A percentile compares a stretch with the other conserved stretches of the same genome.
Evolutionary conservation across 2,113 vertebrate species (phyloP).

Genomic region (Cyprinus carpio): DNA sequence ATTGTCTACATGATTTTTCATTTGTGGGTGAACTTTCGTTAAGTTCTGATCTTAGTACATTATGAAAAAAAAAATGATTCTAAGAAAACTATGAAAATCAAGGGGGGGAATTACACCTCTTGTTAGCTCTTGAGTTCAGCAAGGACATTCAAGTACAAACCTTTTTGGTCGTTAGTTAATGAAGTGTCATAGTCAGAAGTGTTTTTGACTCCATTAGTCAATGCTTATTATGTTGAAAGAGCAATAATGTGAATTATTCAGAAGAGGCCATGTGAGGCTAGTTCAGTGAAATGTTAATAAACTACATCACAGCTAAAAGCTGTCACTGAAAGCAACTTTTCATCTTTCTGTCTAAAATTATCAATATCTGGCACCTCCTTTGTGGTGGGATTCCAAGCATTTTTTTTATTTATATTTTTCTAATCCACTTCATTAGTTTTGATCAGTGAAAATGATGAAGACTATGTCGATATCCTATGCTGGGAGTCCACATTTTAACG

Average conservation of each 20-base stretch:
- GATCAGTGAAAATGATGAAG: constrained; percentile 44
- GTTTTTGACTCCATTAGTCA: constrained; percentile 8
- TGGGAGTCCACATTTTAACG: constrained; percentile 32
- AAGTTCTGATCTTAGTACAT: not conserved
- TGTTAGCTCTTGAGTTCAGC: constrained; percentile 9
- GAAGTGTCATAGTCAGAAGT: not conserved
- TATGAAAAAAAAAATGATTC: not conserved
- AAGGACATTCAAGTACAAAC: constrained; percentile 32
- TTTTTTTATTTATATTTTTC: not conserved
- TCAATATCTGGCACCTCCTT: constrained; percentile 45
- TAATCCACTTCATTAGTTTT: constrained; percentile 45
- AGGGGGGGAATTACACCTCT: not conserved
- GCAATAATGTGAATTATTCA: constrained; percentile 18
- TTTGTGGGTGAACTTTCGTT: not conserved
- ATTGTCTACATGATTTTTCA: not conserved
- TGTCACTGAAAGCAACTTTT: constrained; percentile 29
- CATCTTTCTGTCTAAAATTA: constrained; percentile 18
- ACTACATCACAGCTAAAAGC: not conserved
- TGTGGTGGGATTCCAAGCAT: not conserved
- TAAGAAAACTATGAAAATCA: not conserved
- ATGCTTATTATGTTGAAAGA: constrained; percentile 23
- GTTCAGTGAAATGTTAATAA: constrained; percentile 28
- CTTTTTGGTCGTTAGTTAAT: not conserved
- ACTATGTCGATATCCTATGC: constrained; percentile 27
- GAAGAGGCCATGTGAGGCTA: constrained; percentile 24